Percentiles rank a stretch among this genome's conserved stretches.
phyloP scores from a whole-genome alignment of 2,888 invertebrate genomes.

The Cyrtodaria siliqua region DNA sequence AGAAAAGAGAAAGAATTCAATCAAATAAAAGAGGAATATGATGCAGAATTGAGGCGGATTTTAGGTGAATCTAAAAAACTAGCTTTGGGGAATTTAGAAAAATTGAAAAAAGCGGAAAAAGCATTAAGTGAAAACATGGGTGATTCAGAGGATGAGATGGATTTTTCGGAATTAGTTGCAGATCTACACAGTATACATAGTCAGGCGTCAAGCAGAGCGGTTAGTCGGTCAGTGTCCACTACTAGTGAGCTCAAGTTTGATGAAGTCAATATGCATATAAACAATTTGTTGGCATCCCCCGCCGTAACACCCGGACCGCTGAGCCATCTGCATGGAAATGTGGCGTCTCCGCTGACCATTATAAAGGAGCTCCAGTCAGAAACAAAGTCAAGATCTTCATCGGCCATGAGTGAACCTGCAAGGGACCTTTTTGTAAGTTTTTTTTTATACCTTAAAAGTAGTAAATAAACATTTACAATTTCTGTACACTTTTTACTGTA shows the following conservation, averaged over 20 bases:
- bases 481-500: too few relatives aligned
- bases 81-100: conserved; percentile 78
- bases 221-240: conserved; percentile 65
- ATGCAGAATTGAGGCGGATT: conserved; percentile 73
- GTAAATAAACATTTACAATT: too few relatives aligned
- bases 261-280: conserved; percentile 63
- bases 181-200: conserved; percentile 56
- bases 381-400: conserved; percentile 49
- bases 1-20: conserved; percentile 73
- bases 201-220: conserved; percentile 66
- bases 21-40: conserved; percentile 75
- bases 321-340: conserved; percentile 14
- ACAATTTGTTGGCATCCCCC: conserved; percentile 68
- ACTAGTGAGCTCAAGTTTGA: conserved; percentile 67
- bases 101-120: conserved; percentile 77
- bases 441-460: too few relatives aligned
- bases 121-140: conserved; percentile 71
- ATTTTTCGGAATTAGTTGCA: conserved; percentile 59
- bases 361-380: conserved; percentile 22
- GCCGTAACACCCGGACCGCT: conserved; percentile 62
- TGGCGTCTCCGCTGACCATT: conserved; percentile 40
- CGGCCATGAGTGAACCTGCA: conserved; percentile 62
- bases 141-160: conserved; percentile 74
- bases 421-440: conserved; percentile 61
- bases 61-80: conserved; percentile 78